Evolutionary conservation across 2,888 invertebrate genomes (phyloP), one percentile per base, ranked within the genome.

Genomic region (Drosophila longiperda): DNA sequence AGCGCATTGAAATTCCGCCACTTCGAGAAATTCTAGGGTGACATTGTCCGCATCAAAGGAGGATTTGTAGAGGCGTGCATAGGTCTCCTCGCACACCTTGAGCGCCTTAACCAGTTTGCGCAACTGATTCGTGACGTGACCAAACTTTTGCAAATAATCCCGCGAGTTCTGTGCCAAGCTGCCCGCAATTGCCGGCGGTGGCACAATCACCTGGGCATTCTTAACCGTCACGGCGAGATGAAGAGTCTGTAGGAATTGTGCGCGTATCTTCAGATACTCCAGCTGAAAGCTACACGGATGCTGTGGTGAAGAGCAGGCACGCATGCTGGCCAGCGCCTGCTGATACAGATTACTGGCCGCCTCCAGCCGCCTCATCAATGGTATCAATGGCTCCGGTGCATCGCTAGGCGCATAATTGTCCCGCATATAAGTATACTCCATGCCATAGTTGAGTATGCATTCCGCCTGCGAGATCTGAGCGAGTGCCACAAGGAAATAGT

Each of bases 151-250:
- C 63, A 96, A 94, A 83, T 97, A 96, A 89, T 97, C 97, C 59
- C 96, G 94, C 0, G 96, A 95, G 48, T 95, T 95, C 78, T 96
- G 96, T 0, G 97, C 97, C 60, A 97, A 95, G 3, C 96, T 95
- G 3, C 96, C 95, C 0, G 98, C 98, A 65, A 98, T 97, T 0
- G 98, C 98, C 0, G 98, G 98, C 45, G 98, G 98, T 34, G 98
- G 99, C 68, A 98, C 97, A 69, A 98, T 97, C 89, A 97, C 97
- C 74, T 93, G 93, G 0, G 94, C 94, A 20, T 94, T 92, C 76
- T 93, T 91, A 0, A 94, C 94, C 0, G 93, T 92, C 1, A 93
- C 93, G 0, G 93, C 92, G 65, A 91, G 87, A 9, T 92, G 92
- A 1, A 94, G 90, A 1, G 94, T 94, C 75, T 96, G 96, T 7